Evolutionary conservation across 2,888 invertebrate species (phyloP).

Genomic region (Drosophila cognata): DNA sequence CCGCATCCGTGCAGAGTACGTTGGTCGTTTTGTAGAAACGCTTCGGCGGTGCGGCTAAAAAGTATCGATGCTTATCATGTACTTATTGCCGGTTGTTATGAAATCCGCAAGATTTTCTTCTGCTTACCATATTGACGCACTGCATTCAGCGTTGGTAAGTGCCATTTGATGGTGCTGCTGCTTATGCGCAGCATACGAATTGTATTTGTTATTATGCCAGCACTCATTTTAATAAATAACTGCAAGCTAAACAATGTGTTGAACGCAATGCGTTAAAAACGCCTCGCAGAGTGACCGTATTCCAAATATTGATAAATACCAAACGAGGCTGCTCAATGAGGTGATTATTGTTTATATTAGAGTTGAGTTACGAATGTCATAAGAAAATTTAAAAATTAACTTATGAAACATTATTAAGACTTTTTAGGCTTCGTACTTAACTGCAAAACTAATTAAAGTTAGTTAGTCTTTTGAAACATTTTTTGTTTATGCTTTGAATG

Average conservation of each 20-base stretch:
- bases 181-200: slow-evolving; percentile 43
- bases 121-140: slow-evolving; percentile 61
- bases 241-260: not conserved
- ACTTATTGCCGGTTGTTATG: slow-evolving; percentile 49
- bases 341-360: not conserved
- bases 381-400: not conserved
- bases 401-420: not conserved
- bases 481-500: not conserved
- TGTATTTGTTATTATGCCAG: slow-evolving; percentile 36
- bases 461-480: not conserved
- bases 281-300: slow-evolving; percentile 16
- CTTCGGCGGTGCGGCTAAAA: slow-evolving; percentile 86
- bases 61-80: slow-evolving; percentile 4
- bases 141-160: slow-evolving; percentile 9
- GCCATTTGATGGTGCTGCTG: slow-evolving; percentile 21
- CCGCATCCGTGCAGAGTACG: slow-evolving; percentile 89
- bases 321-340: not conserved
- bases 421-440: not conserved
- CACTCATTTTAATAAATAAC: slow-evolving; percentile 52
- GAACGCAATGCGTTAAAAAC: not conserved
- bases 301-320: slow-evolving; percentile 11
- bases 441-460: not conserved
- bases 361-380: not conserved
- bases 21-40: slow-evolving; percentile 91
- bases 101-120: slow-evolving; percentile 34